These are phyloP conservation scores for Caranx ignobilis DNA, from an alignment of 2,113 vertebrate genomes.

Conservation along the genomic window DNA sequence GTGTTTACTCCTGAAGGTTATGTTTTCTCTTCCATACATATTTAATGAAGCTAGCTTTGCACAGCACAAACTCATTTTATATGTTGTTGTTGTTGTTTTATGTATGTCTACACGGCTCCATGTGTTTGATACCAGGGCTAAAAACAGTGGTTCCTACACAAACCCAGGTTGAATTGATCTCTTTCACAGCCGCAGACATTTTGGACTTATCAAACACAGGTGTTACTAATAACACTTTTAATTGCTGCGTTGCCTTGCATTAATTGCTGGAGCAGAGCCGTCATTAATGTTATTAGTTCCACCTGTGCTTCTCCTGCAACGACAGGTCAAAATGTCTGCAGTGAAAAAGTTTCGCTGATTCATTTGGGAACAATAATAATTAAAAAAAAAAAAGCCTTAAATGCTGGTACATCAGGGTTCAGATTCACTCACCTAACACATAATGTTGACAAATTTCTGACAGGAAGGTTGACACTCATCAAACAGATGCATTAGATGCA, in stretches of 20 bases:
- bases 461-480: neutral
- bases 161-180: neutral
- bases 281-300: neutral
- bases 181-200: neutral
- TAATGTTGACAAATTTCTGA: neutral
- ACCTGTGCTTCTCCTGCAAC: neutral
- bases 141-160: neutral
- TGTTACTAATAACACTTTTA: slow-evolving; percentile 3
- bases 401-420: no score
- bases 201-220: neutral
- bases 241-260: neutral
- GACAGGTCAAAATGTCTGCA: neutral
- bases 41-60: neutral
- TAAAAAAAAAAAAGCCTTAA: neutral
- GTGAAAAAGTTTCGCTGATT: neutral
- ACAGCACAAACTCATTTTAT: neutral
- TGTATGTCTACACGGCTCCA: neutral
- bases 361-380: neutral
- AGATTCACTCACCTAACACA: no score
- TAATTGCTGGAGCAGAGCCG: neutral
- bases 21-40: neutral
- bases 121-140: neutral
- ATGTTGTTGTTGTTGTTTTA: neutral
- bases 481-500: neutral
- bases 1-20: neutral